Conservation (phyloP, 2,888 invertebrate genomes). For the Drosophila subsilvestris region DNA sequence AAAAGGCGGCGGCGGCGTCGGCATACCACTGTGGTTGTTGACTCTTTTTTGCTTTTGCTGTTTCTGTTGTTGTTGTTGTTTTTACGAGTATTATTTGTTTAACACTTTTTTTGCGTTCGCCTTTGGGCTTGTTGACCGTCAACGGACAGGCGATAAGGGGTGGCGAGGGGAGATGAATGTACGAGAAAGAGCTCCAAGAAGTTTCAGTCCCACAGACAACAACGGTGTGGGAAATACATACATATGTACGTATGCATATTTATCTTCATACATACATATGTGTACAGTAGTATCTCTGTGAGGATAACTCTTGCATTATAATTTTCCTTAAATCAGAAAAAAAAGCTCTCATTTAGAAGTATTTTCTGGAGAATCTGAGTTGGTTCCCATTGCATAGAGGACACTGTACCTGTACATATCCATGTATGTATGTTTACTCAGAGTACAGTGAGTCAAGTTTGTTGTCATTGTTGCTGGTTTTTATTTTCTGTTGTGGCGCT, state of each 20-base stretch:
- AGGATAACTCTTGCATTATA: not conserved
- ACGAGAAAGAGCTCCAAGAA: conserved; percentile 27
- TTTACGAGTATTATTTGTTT: conserved; percentile 41
- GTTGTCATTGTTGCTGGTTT: conserved; percentile 29
- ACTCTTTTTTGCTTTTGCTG: conserved; percentile 53
- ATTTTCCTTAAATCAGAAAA: too few species aligned
- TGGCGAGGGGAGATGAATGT: conserved; percentile 1
- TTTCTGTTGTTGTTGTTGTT: conserved; percentile 32
- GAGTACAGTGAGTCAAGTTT: conserved; percentile 59
- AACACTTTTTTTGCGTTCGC: conserved; percentile 43
- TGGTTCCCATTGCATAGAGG: not conserved
- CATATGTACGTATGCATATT: not conserved
- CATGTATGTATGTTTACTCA: too few species aligned
- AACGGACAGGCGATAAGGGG: not conserved
- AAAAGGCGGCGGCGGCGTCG: conserved; percentile 41
- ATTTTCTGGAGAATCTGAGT: not conserved
- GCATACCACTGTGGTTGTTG: conserved; percentile 74
- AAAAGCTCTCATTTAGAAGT: not conserved
- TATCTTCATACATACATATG: conserved; percentile 1
- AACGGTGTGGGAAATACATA: conserved; percentile 3
- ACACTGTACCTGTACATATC: too few species aligned
- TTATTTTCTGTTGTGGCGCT: conserved; percentile 2
- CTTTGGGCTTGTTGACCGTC: conserved; percentile 40
- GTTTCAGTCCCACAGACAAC: conserved; percentile 4
- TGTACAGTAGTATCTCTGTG: not conserved